Base-by-base conservation (phyloP, 1,140 invertebrate genomes). In the Papilio aristodemus region DNA sequence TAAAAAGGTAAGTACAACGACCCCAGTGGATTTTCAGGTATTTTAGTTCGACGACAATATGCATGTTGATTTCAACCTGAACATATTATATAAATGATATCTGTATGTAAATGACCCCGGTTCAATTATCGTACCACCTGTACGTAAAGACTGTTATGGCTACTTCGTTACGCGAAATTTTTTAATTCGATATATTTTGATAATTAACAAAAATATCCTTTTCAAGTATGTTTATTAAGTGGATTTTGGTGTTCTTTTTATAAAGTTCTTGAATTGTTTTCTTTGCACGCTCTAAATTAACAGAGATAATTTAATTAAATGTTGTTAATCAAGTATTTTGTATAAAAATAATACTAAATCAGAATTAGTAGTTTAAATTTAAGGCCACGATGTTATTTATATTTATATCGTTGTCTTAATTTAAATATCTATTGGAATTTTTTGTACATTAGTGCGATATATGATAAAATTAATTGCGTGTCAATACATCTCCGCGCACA, bases 111-210 rank as follows among this genome's bases (percentile, higher is more conserved):
- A 82, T 79, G 54, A 70, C 58, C 57, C 39, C 50, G 59, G 54
- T 71, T 77, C 74, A 72, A 77, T 81, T 81, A 79, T 62, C 67
- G 58, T 70, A 76, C 74, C 71, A 68, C 60, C 69, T 73, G 71
- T 70, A 69, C 10, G 66, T 19, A n/a, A 60, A 76, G 71, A 73
- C 71, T 63, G 75, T 75, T 68, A 77, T 73, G 58, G 76, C 82
- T 83, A 80, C 84, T 82, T 79, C 73, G 74, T 80, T 86, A 86
- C 84, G 78, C 81, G 57, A 67, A 43, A 38, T 17, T 36, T 60
- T 60, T 60, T 10, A 17, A 36, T 19, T 36, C 14, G 58, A 9
- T 36, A 11, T 22, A 22, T 22, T 50, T 50, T 22, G 46, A 50
- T 50, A 50, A 50, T 50, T 50, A 50, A 50, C 46, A 50, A 50